Evolutionary conservation across 2,888 invertebrate species (phyloP).

Genomic region (Spodoptera exigua): DNA sequence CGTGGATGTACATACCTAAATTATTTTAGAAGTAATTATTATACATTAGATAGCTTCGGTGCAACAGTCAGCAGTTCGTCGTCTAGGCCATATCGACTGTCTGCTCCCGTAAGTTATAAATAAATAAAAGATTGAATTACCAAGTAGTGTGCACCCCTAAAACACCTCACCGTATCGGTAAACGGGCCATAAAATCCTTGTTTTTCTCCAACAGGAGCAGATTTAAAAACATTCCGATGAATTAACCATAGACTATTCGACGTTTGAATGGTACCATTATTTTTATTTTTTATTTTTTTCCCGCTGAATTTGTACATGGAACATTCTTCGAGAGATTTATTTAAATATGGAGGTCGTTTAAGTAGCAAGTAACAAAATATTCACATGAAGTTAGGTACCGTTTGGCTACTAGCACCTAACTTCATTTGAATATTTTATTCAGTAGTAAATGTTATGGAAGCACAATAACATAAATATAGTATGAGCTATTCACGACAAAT

Average conservation of each 20-base stretch:
- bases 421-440: too few relatives aligned
- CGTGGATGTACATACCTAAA: too few relatives aligned
- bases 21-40: too few relatives aligned
- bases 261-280: constrained; percentile 32
- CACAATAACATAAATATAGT: too few relatives aligned
- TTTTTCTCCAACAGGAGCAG: constrained; percentile 38
- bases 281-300: neutral
- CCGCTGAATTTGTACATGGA: constrained; percentile 2
- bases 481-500: too few relatives aligned
- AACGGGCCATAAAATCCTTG: constrained; percentile 62
- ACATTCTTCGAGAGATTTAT: constrained; percentile 3
- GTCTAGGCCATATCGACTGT: constrained; percentile 40
- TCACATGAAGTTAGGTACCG: too few relatives aligned
- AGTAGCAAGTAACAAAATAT: too few relatives aligned
- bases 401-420: too few relatives aligned
- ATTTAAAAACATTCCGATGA: constrained; percentile 61
- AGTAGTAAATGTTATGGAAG: too few relatives aligned
- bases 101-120: constrained; percentile 53
- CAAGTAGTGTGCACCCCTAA: constrained; percentile 48
- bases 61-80: constrained; percentile 12
- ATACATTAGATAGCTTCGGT: constrained; percentile 26
- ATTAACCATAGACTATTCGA: constrained; percentile 56
- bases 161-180: constrained; percentile 56
- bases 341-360: neutral
- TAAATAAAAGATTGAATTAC: constrained; percentile 67